Base-by-base conservation (phyloP, 2,888 invertebrate genomes). In the Altica lythri region DNA sequence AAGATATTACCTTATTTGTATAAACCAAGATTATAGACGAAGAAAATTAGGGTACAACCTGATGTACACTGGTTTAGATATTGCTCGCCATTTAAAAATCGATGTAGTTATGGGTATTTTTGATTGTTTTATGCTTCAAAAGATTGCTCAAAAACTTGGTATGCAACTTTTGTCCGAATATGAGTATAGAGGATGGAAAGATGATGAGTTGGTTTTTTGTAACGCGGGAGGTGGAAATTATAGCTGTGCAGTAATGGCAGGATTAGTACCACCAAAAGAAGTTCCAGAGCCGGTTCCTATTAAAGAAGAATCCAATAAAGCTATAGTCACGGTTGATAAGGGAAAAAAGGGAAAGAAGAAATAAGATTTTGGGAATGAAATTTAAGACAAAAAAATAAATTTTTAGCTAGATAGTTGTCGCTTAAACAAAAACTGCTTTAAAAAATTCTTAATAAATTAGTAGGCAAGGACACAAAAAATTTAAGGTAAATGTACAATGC, bases 221-320 rank as follows among this genome's bases (percentile, higher is more conserved):
- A 75, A 80, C 65, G 78, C 80, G 0, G 81, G 80, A 5, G 72
- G 75, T 27, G 80, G 79, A 3, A 81, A 81, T 68, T 79, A 79
- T 61, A 76, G 78, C 0, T 74, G 73, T 45, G 73, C 74, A n/a
- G 47, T 74, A 14, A 76, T 76, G 75, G 74, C 69, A 0, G 72
- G 72, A 1, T 9, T 46, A 10, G 66, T 75, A 18, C 69, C 71
- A n/a, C 61, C 64, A 5, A 57, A 63, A 17, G 62, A 60, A 2
- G 54, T 59, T 22, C 59, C 63, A 4, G 58, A 61, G 35, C 55
- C 59, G 0, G 19, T 45, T n/a, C n/a, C n/a, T 2, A 54, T 51
- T 1, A 34, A 27, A 27, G 9, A n/a, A 8, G 13, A 12, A 9
- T 37, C 37, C 1, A 35, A 8, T 1, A 37, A 18, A 19, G 18